These are phyloP conservation scores for Popillia japonica DNA, from an alignment of 1,140 invertebrate genomes.

Conservation along the genomic window DNA sequence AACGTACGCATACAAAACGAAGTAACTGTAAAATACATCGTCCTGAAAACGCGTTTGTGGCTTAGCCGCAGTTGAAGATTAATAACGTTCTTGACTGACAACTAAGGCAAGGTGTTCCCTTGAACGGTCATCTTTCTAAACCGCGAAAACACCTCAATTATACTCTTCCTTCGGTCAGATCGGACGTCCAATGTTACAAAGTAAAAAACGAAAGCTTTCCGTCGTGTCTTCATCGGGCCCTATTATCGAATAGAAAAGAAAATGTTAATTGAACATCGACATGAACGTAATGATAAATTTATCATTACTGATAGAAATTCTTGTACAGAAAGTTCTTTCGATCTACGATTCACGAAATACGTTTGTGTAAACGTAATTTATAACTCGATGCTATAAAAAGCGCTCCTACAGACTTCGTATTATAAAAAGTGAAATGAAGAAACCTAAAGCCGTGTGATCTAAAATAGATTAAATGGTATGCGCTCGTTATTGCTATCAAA, in stretches of 20 bases:
- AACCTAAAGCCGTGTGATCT: slow-evolving; percentile 1
- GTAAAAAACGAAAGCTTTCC: neutral
- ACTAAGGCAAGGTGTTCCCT: slow-evolving; percentile 11
- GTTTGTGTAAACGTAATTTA: slow-evolving; percentile 9
- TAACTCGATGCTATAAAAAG: neutral
- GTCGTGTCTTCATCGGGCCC: slow-evolving; percentile 1
- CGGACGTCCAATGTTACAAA: neutral
- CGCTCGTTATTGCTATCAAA: slow-evolving; percentile 16
- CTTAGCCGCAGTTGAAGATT: slow-evolving; percentile 27
- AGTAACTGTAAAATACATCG: slow-evolving; percentile 32
- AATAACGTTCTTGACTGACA: slow-evolving; percentile 26
- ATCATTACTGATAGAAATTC: slow-evolving; percentile 22
- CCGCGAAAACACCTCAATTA: slow-evolving; percentile 31
- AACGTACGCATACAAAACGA: neutral
- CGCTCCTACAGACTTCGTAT: neutral
- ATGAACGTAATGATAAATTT: slow-evolving; percentile 31
- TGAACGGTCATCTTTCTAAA: slow-evolving; percentile 26
- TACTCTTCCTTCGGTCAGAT: neutral
- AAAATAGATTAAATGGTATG: slow-evolving; percentile 3
- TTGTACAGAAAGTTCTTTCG: slow-evolving; percentile 7
- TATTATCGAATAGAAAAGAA: slow-evolving; percentile 14
- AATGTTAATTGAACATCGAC: slow-evolving; percentile 21
- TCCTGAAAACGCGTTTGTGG: slow-evolving; percentile 21
- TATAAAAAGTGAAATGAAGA: slow-evolving; percentile 5
- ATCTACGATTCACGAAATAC: slow-evolving; percentile 15